Base-by-base conservation (phyloP, 2,797 vertebrate species). In the Gymnopithys bicolor region DNA sequence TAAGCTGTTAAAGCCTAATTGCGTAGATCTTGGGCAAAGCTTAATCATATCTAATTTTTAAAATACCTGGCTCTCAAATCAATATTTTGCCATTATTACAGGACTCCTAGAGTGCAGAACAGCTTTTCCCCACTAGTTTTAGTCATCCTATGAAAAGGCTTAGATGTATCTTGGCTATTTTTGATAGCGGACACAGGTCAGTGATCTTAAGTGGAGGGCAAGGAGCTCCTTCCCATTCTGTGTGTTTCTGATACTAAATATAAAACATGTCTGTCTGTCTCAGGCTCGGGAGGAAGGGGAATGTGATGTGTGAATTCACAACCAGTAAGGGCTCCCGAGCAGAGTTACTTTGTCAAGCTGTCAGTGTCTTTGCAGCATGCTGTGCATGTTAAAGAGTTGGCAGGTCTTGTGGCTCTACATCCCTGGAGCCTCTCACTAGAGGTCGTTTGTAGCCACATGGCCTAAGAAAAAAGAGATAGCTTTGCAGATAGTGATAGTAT, bases 331-430 rank as follows among this genome's bases (percentile, higher is more conserved):
- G 55, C 64, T 89, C 35, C 73, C 30, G 0, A 8, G 75, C 21
- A 22, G 66, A 67, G 70, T 37, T 45, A 10, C 77, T 94, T 46
- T 73, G 80, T 66, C 59, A 23, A 59, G 83, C 10, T 90, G 93
- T 75, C 87, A 78, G 43, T 27, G 60, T 25, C 75, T 67, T 67
- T 16, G 12, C 41, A 30, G 19, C 55, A 5, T 0, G 41, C 3
- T 59, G 63, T 64, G 60, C 79, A 58, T 87, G 11, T 58, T 83
- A 79, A 93, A 30, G 1, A 2, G 5, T 43, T 75, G 27, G 39
- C 62, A 35, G 66, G 53, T 68, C 85, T 75, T 0, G 0, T 28
- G 55, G 19, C 52, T 74, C 4, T 1, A 0, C 1, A 4, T 49
- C 48, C 68, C 49, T 0, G 9, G 3, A 37, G 30, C 11, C 51